Evolutionary conservation across 2,888 invertebrate species (phyloP).

Genomic region (Apotomis betuletana): DNA sequence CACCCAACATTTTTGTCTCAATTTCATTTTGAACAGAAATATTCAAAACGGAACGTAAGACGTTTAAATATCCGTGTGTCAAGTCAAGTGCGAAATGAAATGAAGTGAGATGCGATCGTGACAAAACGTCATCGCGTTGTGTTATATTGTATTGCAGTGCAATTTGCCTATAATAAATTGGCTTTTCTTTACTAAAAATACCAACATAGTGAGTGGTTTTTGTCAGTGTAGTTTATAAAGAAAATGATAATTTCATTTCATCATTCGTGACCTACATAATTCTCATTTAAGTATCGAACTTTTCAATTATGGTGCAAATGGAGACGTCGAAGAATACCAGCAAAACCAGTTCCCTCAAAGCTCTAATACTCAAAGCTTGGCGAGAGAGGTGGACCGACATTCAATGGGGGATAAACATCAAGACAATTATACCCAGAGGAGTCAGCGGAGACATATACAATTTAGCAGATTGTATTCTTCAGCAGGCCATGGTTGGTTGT

Average conservation of each 20-base stretch:
- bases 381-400: constrained; percentile 97
- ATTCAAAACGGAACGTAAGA: background rate
- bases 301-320: constrained; percentile 77
- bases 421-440: constrained; percentile 94
- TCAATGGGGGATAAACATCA: constrained; percentile 98
- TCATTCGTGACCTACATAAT: background rate
- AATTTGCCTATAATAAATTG: background rate
- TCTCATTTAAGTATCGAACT: constrained; percentile 3
- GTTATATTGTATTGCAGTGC: background rate
- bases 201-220: background rate
- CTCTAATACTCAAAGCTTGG: constrained; percentile 94
- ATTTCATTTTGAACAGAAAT: background rate
- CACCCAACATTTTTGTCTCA: too few species aligned
- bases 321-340: constrained; percentile 91
- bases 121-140: background rate
- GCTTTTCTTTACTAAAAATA: background rate
- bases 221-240: background rate
- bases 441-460: constrained; percentile 97
- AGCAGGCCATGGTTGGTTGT: constrained; percentile 96
- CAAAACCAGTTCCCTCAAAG: constrained; percentile 91
- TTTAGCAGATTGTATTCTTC: constrained; percentile 95
- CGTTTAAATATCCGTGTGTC: constrained; percentile 3
- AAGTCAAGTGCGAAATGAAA: background rate
- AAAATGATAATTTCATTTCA: constrained; percentile 16
- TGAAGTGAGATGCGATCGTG: background rate